Base-by-base conservation (phyloP, 2,797 vertebrate species). In the Anableps anableps region DNA sequence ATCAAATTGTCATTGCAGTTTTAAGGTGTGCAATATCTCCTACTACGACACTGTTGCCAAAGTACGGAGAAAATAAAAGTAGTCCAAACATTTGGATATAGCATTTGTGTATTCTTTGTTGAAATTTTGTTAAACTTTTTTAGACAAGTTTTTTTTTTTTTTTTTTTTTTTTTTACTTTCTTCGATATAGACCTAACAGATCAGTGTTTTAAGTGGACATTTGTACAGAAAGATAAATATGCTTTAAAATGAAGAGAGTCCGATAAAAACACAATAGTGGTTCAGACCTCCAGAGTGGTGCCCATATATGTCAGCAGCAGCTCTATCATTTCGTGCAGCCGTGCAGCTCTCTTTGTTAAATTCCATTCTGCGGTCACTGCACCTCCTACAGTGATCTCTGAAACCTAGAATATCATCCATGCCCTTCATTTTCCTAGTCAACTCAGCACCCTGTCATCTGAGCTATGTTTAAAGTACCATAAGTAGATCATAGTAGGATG, bases 321-420 rank as follows among this genome's bases (percentile, higher is more conserved):
- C 89, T 95, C 93, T 92, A 38, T 94, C 92, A 94, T 94, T 93
- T 93, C 72, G 47, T 88, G 71, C 73, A 79, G 80, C 77, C 82
- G 38, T 89, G 71, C 64, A 79, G 78, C 78, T 80, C 66, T 85
- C 83, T 85, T 84, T 86, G 88, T 91, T 87, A 83, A 80, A 92
- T 91, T 91, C 89, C 86, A 82, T 74, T 81, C 72, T 60, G 84
- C 83, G 86, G 91, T 90, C 90, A 93, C 91, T 90, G 91, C 72
- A 93, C 85, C 93, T 91, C 93, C 90, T 87, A 84, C 86, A 78
- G 84, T 76, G 81, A 90, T 90, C 85, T 93, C 88, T 81, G 70
- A 1, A 70, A 70, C 81, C 79, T n/a, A 90, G 93, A 94, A 93
- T 93, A 92, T 88, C 87, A 48, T 19, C 36, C 47, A 74, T 48